Conservation (phyloP, 2,113 vertebrate species). For the Rhinogobius similis region DNA sequence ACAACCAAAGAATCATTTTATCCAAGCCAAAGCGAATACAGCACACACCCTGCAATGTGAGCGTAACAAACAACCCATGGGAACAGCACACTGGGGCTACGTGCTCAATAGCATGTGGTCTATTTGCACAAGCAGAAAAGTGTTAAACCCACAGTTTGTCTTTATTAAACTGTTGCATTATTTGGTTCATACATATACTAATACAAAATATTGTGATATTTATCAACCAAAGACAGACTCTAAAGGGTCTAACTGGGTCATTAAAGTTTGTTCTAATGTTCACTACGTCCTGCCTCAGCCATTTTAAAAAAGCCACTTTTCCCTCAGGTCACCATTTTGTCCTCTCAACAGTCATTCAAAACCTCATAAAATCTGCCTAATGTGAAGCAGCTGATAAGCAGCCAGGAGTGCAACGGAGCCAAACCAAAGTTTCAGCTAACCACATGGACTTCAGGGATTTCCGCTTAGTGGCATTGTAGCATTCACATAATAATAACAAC, state of each 20-base stretch:
- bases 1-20: background rate
- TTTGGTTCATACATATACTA: background rate
- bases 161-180: background rate
- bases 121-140: background rate
- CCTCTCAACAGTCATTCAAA: background rate
- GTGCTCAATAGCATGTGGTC: slow-evolving; percentile 8
- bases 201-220: background rate
- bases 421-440: slow-evolving; percentile 6
- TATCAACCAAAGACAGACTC: background rate
- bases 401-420: slow-evolving; percentile 5
- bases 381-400: slow-evolving; percentile 36
- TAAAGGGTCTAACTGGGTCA: background rate
- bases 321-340: background rate
- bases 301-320: slow-evolving; percentile 8
- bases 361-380: slow-evolving; percentile 10
- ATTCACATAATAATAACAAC: background rate
- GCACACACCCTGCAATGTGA: slow-evolving; percentile 1
- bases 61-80: background rate
- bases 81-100: background rate
- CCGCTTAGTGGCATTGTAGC: background rate
- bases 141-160: background rate
- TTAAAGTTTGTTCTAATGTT: background rate
- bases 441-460: slow-evolving; percentile 9
- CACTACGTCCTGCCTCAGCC: slow-evolving; percentile 1
- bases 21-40: background rate